These are phyloP conservation scores for Entomobrya proxima DNA, from an alignment of 2,888 invertebrate genomes.

Conservation along the genomic window DNA sequence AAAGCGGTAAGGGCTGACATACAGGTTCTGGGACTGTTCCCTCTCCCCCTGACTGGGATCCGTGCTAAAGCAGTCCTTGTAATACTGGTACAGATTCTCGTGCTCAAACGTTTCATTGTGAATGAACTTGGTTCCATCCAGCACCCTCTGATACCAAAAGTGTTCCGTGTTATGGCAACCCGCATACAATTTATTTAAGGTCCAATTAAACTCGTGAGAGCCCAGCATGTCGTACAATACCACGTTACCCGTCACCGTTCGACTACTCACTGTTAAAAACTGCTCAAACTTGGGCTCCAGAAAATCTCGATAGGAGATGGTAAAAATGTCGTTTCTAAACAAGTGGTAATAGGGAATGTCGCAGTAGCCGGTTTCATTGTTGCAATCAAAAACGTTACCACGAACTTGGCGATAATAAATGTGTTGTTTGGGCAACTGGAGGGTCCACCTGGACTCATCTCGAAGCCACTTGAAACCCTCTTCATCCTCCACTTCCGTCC, in stretches of 20 bases:
- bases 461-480: conserved; percentile 22
- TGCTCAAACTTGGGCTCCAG: conserved; percentile 74
- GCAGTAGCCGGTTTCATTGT: background rate
- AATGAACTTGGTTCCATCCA: conserved; percentile 22
- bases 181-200: conserved; percentile 62
- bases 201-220: conserved; percentile 34
- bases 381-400: background rate
- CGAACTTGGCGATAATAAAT: conserved; percentile 30
- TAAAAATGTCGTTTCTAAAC: conserved; percentile 68
- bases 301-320: conserved; percentile 66
- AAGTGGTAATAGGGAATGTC: conserved; percentile 61
- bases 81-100: conserved; percentile 69
- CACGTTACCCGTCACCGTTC: conserved; percentile 72
- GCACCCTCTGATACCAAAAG: conserved; percentile 59
- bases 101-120: conserved; percentile 36
- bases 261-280: conserved; percentile 67
- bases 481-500: background rate
- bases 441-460: background rate
- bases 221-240: conserved; percentile 72
- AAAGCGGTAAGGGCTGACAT: conserved; percentile 37
- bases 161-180: conserved; percentile 63
- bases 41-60: background rate
- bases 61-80: conserved; percentile 65
- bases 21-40: background rate
- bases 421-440: conserved; percentile 27